Conservation (phyloP, 1,140 invertebrate species). For the Zaprionus nigranus region DNA sequence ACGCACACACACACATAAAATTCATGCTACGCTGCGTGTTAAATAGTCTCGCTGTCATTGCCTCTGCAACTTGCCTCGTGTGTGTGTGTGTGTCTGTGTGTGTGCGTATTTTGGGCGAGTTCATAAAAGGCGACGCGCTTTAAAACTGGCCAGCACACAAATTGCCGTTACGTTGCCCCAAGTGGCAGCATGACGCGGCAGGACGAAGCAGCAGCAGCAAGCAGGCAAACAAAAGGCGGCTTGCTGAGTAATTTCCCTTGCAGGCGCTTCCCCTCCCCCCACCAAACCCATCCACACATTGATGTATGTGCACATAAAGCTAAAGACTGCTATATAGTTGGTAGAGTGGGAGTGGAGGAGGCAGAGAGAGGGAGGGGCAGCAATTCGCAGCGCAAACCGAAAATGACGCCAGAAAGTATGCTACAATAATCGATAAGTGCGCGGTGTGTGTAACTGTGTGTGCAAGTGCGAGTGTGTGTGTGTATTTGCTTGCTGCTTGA, state of each 20-base stretch:
- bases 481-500: conserved; percentile 46
- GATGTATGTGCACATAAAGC: conserved; percentile 14
- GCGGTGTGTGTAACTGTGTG: conserved; percentile 7
- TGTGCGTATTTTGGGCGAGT: conserved; percentile 21
- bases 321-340: background rate
- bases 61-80: conserved; percentile 62
- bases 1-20: conserved; percentile 50
- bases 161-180: conserved; percentile 65
- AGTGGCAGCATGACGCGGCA: conserved; percentile 61
- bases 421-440: conserved; percentile 77
- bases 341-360: background rate
- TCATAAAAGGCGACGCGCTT: conserved; percentile 33
- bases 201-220: conserved; percentile 27
- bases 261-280: background rate
- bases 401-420: conserved; percentile 73
- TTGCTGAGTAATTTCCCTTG: conserved; percentile 40
- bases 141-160: conserved; percentile 62
- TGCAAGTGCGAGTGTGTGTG: too few relatives aligned
- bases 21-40: conserved; percentile 77
- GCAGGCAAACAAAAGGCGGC: background rate
- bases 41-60: conserved; percentile 73
- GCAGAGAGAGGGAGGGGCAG: background rate
- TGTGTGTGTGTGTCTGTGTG: conserved; percentile 6
- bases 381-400: conserved; percentile 3
- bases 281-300: background rate